These are phyloP conservation scores for Itoplectis maculator DNA, from an alignment of 2,888 invertebrate species.

Conservation along the genomic window DNA sequence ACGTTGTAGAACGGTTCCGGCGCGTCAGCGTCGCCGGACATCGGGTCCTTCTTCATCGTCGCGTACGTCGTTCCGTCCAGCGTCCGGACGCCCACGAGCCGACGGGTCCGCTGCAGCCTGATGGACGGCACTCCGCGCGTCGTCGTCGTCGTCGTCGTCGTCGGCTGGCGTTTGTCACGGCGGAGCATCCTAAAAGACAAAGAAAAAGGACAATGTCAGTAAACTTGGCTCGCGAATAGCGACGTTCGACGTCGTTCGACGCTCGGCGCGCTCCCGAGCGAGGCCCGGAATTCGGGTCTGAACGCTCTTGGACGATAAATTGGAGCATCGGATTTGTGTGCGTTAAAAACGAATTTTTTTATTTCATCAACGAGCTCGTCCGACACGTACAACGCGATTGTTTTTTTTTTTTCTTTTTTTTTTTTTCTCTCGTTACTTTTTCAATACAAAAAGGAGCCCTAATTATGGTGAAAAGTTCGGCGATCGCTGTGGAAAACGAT, in stretches of 20 bases:
- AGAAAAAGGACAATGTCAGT: slow-evolving; percentile 22
- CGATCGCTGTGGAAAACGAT: slow-evolving; percentile 10
- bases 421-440: neutral
- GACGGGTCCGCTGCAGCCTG: slow-evolving; percentile 13
- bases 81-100: neutral
- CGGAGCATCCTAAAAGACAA: slow-evolving; percentile 39
- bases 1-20: slow-evolving; percentile 35
- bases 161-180: neutral
- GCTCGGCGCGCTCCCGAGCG: neutral
- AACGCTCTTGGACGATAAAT: slow-evolving; percentile 4
- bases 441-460: slow-evolving; percentile 12
- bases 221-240: neutral
- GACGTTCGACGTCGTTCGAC: neutral
- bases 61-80: neutral
- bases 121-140: neutral
- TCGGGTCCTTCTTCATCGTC: slow-evolving; percentile 9
- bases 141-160: too few relatives aligned
- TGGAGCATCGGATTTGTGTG: neutral
- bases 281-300: neutral
- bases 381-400: slow-evolving; percentile 17
- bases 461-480: slow-evolving; percentile 13
- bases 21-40: neutral
- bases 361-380: neutral
- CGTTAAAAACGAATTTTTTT: slow-evolving; percentile 6
- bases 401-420: slow-evolving; percentile 3